These are phyloP conservation scores for Notiomystis cincta DNA, from an alignment of 2,113 vertebrate species.

Conservation along the genomic window DNA sequence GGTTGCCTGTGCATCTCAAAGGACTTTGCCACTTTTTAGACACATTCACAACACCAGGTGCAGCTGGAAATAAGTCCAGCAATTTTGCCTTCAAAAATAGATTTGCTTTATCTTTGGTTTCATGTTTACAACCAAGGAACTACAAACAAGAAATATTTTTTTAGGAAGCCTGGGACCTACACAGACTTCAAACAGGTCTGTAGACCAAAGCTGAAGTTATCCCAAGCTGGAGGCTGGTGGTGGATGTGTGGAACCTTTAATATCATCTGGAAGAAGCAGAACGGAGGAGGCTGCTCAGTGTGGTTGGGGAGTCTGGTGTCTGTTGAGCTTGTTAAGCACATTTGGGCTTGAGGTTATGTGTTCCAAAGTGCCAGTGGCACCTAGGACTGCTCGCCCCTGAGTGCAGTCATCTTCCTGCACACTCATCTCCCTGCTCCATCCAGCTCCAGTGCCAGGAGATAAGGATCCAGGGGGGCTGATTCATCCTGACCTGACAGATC, in stretches of 20 bases:
- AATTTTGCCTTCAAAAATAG: background rate
- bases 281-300: background rate
- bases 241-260: background rate
- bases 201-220: background rate
- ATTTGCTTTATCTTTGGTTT: background rate
- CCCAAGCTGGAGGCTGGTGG: background rate
- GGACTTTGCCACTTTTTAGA: background rate
- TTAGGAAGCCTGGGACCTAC: background rate
- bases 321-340: conserved; percentile 34
- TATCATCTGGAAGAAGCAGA: background rate
- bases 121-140: background rate
- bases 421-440: background rate
- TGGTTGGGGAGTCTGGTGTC: background rate
- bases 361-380: conserved; percentile 13
- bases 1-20: background rate
- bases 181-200: background rate
- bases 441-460: background rate
- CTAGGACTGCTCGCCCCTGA: background rate
- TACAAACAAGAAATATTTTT: background rate
- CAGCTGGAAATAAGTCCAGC: background rate
- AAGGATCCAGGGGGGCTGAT: conserved; percentile 35
- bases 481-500: conserved; percentile 61
- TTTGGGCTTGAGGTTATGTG: conserved; percentile 16
- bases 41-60: background rate
- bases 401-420: background rate